Conservation (phyloP, 1,140 invertebrate species). For the Bombyx mori region ASM3026992v2 NC_085110.1:11174001-11174500, state of each 20-base stretch:
- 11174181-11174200: no score
- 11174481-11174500: constrained; percentile 56
- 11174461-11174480: constrained; percentile 60
- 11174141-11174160: no score
- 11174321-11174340: constrained; percentile 61
- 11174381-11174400: constrained; percentile 63
- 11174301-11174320: constrained; percentile 64
- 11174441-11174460: constrained; percentile 58
- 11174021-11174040: no score
- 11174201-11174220: no score
- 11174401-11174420: constrained; percentile 60
- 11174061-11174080: no score
- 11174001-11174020: neutral
- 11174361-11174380: constrained; percentile 56
- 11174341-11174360: constrained; percentile 41
- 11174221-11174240: no score
- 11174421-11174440: constrained; percentile 53
- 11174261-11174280: constrained; percentile 22
- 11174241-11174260: neutral
- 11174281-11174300: constrained; percentile 46
- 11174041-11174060: no score
- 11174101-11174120: no score
- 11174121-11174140: no score
- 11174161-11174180: no score
- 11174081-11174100: no score